Evolutionary conservation across 2,888 invertebrate genomes (phyloP), one percentile per base, ranked within the genome.

Genomic region (Brachypalpus laphriformis): DNA sequence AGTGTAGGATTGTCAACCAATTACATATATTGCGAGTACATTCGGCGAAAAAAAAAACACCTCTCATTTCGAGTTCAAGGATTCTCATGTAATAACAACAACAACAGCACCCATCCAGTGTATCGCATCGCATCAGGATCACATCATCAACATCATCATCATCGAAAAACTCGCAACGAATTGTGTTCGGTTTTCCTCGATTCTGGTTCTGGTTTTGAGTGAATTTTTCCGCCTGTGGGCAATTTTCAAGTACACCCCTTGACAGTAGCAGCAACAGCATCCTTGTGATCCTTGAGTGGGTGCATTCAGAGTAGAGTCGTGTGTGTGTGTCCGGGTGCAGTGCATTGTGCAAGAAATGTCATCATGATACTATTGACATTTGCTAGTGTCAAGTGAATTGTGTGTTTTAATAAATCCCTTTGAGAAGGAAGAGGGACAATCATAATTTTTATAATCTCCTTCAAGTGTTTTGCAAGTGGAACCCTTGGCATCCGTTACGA

Each of bases 221-320:
- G 63, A 70, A 70, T 65, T 71, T 83, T 70, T 75, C 72, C 45
- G 71, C 71, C 71, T 40, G 75, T 74, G 70, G 81, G 85, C 81
- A 71, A 47, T 66, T 76, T 81, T 85, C 47, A 87, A 90, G 90
- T 88, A 89, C 82, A 87, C 81, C 88, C 87, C 81, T 70, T 68
- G 68, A 78, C 82, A 78, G 70, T 25, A 78, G 56, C 68, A 75
- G 80, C 78, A 80, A 70, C 70, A 81, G 81, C 81, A 81, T 81
- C 74, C 85, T 85, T 83, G 76, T 70, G 78, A 70, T 70, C 56
- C 47, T 22, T 34, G 51, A 83, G 82, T 78, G 72, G 71, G 18
- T 65, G 37, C 40, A 57, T 40, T 63, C 14, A 20, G 47, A 49
- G 47, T 40, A 20, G 9, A 20, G 11, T 25, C 37, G 76, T 25